Conservation (phyloP, 2,797 vertebrate genomes). For the Dermochelys coriacea region DNA sequence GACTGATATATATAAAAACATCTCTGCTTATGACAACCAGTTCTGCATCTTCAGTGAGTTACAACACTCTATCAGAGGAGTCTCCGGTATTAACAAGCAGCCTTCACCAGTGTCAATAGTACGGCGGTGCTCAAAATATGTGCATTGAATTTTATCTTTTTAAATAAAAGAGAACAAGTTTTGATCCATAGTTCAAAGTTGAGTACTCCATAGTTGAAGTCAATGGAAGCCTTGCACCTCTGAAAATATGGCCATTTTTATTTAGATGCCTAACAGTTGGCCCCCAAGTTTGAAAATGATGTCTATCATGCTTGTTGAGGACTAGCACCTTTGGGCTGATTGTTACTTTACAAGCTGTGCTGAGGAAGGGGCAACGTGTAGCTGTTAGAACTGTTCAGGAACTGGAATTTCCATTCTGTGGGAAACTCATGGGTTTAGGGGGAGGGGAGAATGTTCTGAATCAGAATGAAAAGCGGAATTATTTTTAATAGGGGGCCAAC, state of each 20-base stretch:
- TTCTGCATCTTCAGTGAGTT: not conserved
- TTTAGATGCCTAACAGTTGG: not conserved
- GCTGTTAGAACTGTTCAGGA: not conserved
- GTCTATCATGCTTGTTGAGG: conserved; percentile 14
- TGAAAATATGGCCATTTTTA: not conserved
- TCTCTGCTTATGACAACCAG: not conserved
- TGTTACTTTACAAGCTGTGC: conserved; percentile 11
- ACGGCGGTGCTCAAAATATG: not conserved
- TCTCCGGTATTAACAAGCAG: conserved; percentile 45
- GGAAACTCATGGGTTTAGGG: not conserved
- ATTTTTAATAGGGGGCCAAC: not conserved
- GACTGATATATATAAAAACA: not conserved
- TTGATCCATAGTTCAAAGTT: too few relatives aligned
- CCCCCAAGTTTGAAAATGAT: not conserved
- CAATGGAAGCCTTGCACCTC: not conserved
- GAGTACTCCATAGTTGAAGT: not conserved
- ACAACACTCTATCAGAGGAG: not conserved
- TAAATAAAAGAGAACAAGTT: not conserved
- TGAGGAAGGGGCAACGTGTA: conserved; percentile 27
- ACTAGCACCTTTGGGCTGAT: conserved; percentile 1
- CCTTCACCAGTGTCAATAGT: not conserved
- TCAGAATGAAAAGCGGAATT: not conserved
- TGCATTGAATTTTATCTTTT: not conserved
- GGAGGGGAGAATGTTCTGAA: not conserved
- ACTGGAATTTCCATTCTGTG: not conserved